phyloP scores from a whole-genome alignment of 2,797 vertebrate species.

The Sylvia borin region DNA sequence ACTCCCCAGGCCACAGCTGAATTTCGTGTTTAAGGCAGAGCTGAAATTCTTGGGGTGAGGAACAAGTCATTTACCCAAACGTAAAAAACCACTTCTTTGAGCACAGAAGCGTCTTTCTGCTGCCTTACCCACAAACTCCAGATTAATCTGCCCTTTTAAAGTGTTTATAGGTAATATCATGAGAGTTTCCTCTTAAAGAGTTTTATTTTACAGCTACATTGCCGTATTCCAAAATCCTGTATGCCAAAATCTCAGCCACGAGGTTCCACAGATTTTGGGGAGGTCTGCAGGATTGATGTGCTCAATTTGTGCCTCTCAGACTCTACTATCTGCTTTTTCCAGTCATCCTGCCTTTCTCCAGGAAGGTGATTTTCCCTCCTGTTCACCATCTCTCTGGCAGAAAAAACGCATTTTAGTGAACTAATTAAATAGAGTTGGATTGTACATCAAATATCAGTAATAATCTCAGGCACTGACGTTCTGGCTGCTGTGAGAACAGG shows the following conservation, averaged over 20 bases:
- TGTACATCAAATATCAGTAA: neutral
- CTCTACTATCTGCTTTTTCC: neutral
- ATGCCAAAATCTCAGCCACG: neutral
- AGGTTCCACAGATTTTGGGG: neutral
- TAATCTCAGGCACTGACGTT: neutral
- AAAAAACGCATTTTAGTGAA: neutral
- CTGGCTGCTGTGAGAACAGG: neutral
- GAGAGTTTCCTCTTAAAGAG: neutral
- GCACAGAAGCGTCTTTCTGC: neutral
- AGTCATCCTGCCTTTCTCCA: neutral
- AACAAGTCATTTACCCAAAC: neutral
- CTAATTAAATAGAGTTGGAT: neutral
- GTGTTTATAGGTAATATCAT: neutral
- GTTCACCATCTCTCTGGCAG: neutral
- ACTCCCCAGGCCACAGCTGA: neutral
- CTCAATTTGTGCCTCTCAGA: neutral
- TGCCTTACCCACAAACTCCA: neutral
- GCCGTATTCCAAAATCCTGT: neutral
- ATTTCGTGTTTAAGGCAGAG: neutral
- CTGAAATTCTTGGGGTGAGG: neutral
- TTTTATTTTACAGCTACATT: neutral
- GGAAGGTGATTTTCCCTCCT: neutral
- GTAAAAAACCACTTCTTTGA: neutral
- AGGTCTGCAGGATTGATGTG: neutral
- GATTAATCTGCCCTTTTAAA: neutral